Percentiles rank a stretch among this genome's conserved stretches.
Evolutionary conservation across 2,888 invertebrate species (phyloP).

Genomic region (Pseudolycoriella hygida): DNA sequence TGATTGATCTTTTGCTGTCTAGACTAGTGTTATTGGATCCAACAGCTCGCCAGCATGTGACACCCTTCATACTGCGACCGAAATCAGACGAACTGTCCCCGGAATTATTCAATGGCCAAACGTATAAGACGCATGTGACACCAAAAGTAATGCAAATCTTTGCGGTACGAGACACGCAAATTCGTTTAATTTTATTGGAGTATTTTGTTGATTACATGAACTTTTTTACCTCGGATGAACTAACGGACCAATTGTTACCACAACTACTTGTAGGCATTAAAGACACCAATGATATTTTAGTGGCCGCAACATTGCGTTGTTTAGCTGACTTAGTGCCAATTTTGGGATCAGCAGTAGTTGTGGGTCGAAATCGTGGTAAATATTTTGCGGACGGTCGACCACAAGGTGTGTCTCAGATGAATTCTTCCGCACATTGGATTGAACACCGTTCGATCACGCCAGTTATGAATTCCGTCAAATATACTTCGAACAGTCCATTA

Average conservation of each 20-base stretch:
- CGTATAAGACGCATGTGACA: conserved; percentile 55
- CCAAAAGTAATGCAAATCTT: conserved; percentile 66
- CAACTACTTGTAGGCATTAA: conserved; percentile 72
- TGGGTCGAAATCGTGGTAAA: conserved; percentile 61
- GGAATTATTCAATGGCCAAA: conserved; percentile 43
- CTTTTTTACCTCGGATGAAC: conserved; percentile 50
- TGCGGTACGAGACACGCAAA: conserved; percentile 68
- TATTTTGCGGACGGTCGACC: conserved; percentile 78
- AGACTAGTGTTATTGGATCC: conserved; percentile 70
- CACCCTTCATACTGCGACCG: conserved; percentile 20
- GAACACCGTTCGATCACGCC: conserved; percentile 29
- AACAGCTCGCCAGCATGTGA: conserved; percentile 44
- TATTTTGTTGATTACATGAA: conserved; percentile 62
- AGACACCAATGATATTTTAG: conserved; percentile 68
- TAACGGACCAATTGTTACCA: conserved; percentile 65
- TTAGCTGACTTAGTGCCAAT: conserved; percentile 72
- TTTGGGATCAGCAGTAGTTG: conserved; percentile 67
- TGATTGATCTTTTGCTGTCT: conserved; percentile 60
- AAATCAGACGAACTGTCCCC: background rate
- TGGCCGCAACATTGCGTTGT: conserved; percentile 61
- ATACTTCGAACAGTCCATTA: conserved; percentile 23
- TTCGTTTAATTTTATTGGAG: conserved; percentile 56
- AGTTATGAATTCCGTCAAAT: conserved; percentile 20
- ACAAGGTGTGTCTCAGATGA: conserved; percentile 14
- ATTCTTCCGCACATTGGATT: conserved; percentile 17